These are phyloP conservation scores for Pygocentrus nattereri DNA, from an alignment of 2,797 vertebrate genomes.

Conservation along the genomic window DNA sequence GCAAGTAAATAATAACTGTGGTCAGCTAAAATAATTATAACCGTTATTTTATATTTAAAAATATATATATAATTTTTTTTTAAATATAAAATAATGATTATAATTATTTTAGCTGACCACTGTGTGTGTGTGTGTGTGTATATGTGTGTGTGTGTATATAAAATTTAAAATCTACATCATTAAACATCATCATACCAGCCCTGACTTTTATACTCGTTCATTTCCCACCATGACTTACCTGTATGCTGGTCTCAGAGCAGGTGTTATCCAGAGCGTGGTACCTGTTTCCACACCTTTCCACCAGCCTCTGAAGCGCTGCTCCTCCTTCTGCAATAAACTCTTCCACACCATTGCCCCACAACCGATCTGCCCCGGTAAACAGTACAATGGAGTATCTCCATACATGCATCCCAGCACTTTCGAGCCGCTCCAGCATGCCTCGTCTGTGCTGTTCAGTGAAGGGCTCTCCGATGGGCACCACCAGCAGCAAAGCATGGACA, in stretches of 20 bases:
- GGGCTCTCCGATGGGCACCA: slow-evolving; percentile 75
- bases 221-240: slow-evolving; percentile 53
- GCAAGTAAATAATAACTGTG: too few species aligned
- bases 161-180: background rate
- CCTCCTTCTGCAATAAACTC: slow-evolving; percentile 79
- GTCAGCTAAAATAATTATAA: too few species aligned
- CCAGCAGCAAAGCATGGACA: slow-evolving; percentile 78
- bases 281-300: slow-evolving; percentile 81
- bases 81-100: too few species aligned
- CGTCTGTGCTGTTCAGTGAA: slow-evolving; percentile 74
- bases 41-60: too few species aligned
- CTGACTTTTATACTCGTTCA: background rate
- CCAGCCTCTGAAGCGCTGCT: slow-evolving; percentile 79
- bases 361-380: slow-evolving; percentile 77
- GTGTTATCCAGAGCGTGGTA: slow-evolving; percentile 80
- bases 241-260: slow-evolving; percentile 67
- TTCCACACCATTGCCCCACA: slow-evolving; percentile 78
- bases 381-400: slow-evolving; percentile 82
- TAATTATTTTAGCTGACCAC: too few species aligned
- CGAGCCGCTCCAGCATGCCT: slow-evolving; percentile 75
- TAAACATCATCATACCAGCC: background rate
- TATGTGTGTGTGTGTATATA: too few species aligned
- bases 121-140: too few species aligned
- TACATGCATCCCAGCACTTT: slow-evolving; percentile 75
- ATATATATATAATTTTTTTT: too few species aligned